A percentile compares a stretch with the other conserved stretches of the same genome.
Conservation (phyloP, 1,140 invertebrate genomes). For the Apis florea region DNA sequence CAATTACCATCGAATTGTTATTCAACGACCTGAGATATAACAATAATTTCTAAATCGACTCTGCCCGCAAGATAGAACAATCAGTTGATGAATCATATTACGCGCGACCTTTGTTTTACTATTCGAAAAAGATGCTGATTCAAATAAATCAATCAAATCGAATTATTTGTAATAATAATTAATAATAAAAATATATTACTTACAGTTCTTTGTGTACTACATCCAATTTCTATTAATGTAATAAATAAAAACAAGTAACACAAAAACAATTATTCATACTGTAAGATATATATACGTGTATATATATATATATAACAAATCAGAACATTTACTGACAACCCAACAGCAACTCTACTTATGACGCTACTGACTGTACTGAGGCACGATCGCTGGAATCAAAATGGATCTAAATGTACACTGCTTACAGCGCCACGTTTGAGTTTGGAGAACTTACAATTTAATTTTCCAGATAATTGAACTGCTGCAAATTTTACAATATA, state of each 20-base stretch:
- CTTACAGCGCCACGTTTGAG: conserved; percentile 14
- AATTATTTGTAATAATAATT: background rate
- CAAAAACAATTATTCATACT: conserved; percentile 50
- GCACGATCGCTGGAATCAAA: conserved; percentile 36
- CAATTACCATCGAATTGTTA: conserved; percentile 37
- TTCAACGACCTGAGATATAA: background rate
- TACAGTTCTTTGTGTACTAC: conserved; percentile 44
- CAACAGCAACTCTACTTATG: background rate
- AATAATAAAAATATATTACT: conserved; percentile 26
- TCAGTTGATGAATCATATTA: conserved; percentile 55
- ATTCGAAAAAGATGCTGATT: conserved; percentile 6
- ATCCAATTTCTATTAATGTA: conserved; percentile 21
- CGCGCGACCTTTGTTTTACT: conserved; percentile 22
- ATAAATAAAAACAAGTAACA: conserved; percentile 45
- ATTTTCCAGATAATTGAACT: background rate
- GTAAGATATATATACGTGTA: background rate
- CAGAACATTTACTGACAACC: conserved; percentile 23
- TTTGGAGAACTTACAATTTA: background rate
- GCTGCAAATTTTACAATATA: background rate
- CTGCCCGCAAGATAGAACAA: conserved; percentile 37
- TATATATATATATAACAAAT: background rate
- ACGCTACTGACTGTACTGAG: conserved; percentile 41
- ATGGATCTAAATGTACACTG: conserved; percentile 12
- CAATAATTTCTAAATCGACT: conserved; percentile 23
- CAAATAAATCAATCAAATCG: background rate